Base-by-base conservation (phyloP, 1,140 invertebrate species). In the Bombus soroeensis region DNA sequence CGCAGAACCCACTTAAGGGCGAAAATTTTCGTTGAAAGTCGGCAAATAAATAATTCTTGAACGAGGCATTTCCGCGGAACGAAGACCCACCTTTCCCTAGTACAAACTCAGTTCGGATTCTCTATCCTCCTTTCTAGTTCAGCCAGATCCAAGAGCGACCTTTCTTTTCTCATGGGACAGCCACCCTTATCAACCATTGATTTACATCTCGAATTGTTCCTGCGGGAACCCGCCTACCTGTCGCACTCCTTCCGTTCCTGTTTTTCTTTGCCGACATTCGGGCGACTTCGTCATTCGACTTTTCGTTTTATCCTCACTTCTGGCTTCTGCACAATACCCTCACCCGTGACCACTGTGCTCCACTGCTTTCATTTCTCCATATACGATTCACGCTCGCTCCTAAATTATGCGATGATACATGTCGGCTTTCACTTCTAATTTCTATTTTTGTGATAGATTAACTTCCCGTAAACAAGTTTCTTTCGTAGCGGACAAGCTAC, bases 201-300 rank as follows among this genome's bases (percentile, higher is more conserved):
- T 90, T 90, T 90, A 90, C 89, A 90, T 90, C 89, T 90, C 80
- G 74, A 86, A 89, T 90, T 88, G 86, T 90, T 90, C 89, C 86
- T 90, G 66, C 83, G 88, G 88, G 89, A 90, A 83, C 87, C 88
- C 89, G 86, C 89, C 89, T 90, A 90, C 88, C 89, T 90, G 88
- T 90, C 89, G 86, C 89, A 81, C 86, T 86, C 70, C 79, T 66
- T 71, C 34, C 71, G n/a, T 41, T 47, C 76, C 82, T 83, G 76
- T 90, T 90, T 90, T 90, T 87, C 86, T 80, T 83, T 78, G 57
- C 57, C 88, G 81, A 81, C 86, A n/a, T 66, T 66, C 72, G 43
- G 64, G 47, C 18, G 47, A 53, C 75, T 82, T 74, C 77, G 43
- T 68, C 85, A 73, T 80, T 81, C 57, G 57, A 80, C 87, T 85